phyloP scores from a whole-genome alignment of 2,797 vertebrate genomes.

The Neosilurus hyrtlii region DNA sequence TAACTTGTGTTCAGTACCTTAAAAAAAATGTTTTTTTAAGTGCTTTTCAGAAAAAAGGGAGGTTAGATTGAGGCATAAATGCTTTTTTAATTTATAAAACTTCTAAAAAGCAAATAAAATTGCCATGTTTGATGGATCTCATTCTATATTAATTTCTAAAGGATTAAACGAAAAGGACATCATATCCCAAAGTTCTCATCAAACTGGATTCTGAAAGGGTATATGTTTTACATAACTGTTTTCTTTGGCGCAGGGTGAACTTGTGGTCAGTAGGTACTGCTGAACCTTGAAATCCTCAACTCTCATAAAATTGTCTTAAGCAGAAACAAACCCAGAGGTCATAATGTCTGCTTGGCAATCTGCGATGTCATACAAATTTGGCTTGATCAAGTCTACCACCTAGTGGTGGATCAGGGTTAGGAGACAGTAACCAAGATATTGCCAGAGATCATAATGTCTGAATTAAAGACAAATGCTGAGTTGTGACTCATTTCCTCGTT shows the following conservation, averaged over 20 bases:
- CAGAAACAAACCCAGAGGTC: conserved; percentile 11
- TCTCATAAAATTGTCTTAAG: conserved; percentile 3
- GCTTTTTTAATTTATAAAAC: neutral
- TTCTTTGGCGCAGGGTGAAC: conserved; percentile 3
- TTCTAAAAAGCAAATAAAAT: neutral
- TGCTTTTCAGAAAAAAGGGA: neutral
- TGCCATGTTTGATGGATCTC: no score
- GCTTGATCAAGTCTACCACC: conserved; percentile 62
- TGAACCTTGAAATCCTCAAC: conserved; percentile 18
- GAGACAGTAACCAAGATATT: neutral
- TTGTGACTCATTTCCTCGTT: conserved; percentile 44
- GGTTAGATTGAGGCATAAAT: neutral
- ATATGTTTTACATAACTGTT: neutral
- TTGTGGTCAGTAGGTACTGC: conserved; percentile 5
- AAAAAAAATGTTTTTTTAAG: neutral
- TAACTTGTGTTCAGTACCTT: no score
- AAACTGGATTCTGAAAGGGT: neutral
- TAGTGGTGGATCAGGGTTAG: conserved; percentile 49
- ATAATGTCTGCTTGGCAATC: conserved; percentile 16
- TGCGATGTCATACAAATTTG: neutral
- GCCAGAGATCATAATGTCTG: conserved; percentile 32
- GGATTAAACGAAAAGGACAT: neutral
- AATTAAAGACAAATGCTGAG: conserved; percentile 31
- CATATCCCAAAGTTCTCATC: neutral
- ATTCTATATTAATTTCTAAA: neutral